phyloP scores from a whole-genome alignment of 2,888 invertebrate species.

The Erebia epiphron region DNA sequence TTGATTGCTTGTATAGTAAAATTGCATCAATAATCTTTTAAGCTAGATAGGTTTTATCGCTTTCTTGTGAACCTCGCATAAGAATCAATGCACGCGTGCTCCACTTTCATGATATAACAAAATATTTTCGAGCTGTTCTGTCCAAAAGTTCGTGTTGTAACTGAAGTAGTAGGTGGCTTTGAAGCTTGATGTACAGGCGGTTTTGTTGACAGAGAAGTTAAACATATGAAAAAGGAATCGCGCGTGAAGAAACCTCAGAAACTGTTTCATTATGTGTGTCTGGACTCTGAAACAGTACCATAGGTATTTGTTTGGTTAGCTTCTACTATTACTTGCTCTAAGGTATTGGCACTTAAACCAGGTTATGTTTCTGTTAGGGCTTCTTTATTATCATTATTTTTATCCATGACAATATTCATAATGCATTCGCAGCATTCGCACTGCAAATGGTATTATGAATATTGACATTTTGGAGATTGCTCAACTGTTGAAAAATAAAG shows the following conservation, averaged over 20 bases:
- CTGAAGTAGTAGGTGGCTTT: slow-evolving; percentile 17
- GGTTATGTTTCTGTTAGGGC: slow-evolving; percentile 16
- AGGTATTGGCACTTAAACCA: background rate
- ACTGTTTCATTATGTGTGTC: background rate
- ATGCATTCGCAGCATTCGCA: slow-evolving; percentile 53
- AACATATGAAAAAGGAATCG: slow-evolving; percentile 28
- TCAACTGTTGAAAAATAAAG: too few species aligned
- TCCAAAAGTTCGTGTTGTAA: slow-evolving; percentile 46
- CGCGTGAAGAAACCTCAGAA: slow-evolving; percentile 2
- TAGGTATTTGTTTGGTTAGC: background rate
- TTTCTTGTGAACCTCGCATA: slow-evolving; percentile 92
- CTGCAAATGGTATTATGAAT: too few species aligned
- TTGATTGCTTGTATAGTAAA: slow-evolving; percentile 24
- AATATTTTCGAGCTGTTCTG: slow-evolving; percentile 55
- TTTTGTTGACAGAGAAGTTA: slow-evolving; percentile 24
- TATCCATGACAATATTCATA: slow-evolving; percentile 55
- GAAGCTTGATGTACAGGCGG: slow-evolving; percentile 7
- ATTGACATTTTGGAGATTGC: too few species aligned
- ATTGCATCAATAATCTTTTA: slow-evolving; percentile 52
- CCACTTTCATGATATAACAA: slow-evolving; percentile 68
- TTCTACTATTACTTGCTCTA: background rate
- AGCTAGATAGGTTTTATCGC: slow-evolving; percentile 91
- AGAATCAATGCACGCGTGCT: slow-evolving; percentile 87
- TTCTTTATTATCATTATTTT: slow-evolving; percentile 6
- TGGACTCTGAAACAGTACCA: slow-evolving; percentile 2